Evolutionary conservation across 2,113 vertebrate species (phyloP), one percentile per base, ranked within the genome.

Genomic region (Clinocottus analis): DNA sequence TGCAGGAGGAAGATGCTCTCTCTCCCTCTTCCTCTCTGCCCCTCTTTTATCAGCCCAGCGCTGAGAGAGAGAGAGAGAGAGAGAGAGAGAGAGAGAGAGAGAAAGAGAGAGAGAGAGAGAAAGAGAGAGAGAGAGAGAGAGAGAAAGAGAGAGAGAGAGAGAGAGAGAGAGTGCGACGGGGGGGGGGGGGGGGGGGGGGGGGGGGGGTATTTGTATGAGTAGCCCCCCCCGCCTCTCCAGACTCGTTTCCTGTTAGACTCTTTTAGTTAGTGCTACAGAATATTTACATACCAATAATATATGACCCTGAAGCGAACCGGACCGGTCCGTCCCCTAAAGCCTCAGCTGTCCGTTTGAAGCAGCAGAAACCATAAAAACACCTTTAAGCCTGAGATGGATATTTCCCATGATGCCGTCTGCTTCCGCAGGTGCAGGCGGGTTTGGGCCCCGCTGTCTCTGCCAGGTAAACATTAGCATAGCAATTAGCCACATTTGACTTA

Each of bases 381-480:
- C 23, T 16, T 53, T 53, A 0, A 23, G 3, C 10, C 7, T 16
- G 43, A 47, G 27, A 0, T 37, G 35, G 12, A 47, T 64, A 59
- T 79, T 81, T 85, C 74, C 75, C 75, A 85, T 78, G 75, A 79
- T 75, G 53, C 79, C 0, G 1, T 85, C 5, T 19, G 41, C 37
- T 13, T 55, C 49, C 7, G 51, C 56, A 60, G 58, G 58, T 60
- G n/a, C n/a, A n/a, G n/a, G n/a, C n/a, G 76, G 81, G 14, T 16
- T 2, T 13, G 76, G 81, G 14, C n/a, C 6, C 19, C 0, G 5
- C 17, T 3, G 29, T 2, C n/a, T 62, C 76, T 58, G 95, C 94
- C 95, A 97, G 96, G 96, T 96, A 96, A 97, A 98, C 96, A 96
- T 96, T 98, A 97, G 97, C 97, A 97, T 97, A 96, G 96, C 96